phyloP scores from a whole-genome alignment of 2,797 vertebrate genomes.

The Enteromius viviparus region DNA sequence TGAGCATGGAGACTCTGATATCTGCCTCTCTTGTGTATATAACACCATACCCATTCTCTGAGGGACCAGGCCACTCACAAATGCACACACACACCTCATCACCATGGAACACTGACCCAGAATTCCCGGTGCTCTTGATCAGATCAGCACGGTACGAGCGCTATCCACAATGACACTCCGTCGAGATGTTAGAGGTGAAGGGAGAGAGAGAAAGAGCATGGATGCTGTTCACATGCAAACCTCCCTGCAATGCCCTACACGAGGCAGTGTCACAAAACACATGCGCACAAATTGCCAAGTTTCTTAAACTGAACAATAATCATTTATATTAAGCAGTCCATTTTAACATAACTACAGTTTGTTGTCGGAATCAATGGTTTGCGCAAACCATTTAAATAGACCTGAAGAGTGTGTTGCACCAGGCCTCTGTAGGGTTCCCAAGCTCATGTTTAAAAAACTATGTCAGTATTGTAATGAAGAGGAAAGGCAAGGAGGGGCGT shows the following conservation, averaged over 20 bases:
- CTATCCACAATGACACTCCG: slow-evolving; percentile 46
- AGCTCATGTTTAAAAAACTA: slow-evolving; percentile 22
- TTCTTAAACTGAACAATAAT: background rate
- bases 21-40: background rate
- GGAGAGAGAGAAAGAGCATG: slow-evolving; percentile 26
- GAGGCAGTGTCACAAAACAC: background rate
- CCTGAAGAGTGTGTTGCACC: background rate
- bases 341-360: background rate
- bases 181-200: slow-evolving; percentile 47
- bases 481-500: slow-evolving; percentile 5
- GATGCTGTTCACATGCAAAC: slow-evolving; percentile 30
- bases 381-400: slow-evolving; percentile 1
- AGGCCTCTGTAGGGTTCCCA: background rate
- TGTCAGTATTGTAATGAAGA: slow-evolving; percentile 32
- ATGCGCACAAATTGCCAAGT: background rate
- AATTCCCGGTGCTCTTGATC: slow-evolving; percentile 50
- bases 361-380: background rate
- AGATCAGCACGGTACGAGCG: slow-evolving; percentile 33
- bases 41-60: background rate
- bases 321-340: background rate
- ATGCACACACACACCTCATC: slow-evolving; percentile 38
- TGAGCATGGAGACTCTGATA: background rate
- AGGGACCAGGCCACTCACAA: slow-evolving; percentile 14
- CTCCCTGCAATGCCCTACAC: background rate
- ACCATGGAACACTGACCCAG: slow-evolving; percentile 55